phyloP scores from a whole-genome alignment of 2,888 invertebrate species.

The Esperia sulphurella region DNA sequence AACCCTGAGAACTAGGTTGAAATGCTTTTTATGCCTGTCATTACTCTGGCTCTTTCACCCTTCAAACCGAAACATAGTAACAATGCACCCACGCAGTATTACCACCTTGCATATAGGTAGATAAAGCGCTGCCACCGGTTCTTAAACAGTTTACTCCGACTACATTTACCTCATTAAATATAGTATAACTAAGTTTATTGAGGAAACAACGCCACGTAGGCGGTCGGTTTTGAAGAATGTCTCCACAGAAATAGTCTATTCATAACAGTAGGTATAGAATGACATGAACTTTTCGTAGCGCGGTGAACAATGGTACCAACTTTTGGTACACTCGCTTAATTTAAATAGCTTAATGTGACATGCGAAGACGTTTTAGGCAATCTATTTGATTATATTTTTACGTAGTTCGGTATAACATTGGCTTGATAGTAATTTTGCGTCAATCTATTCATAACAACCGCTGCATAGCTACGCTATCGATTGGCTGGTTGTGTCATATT shows the following conservation, averaged over 20 bases:
- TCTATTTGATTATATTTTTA: constrained; percentile 41
- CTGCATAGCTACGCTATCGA: no score
- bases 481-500: no score
- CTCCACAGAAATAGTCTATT: constrained; percentile 17
- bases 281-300: constrained; percentile 23
- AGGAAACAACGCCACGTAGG: not conserved
- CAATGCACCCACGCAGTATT: no score
- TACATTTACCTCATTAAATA: not conserved
- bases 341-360: constrained; percentile 26
- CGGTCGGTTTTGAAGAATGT: constrained; percentile 9
- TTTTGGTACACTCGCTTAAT: constrained; percentile 19
- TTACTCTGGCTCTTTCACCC: no score
- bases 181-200: not conserved
- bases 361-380: constrained; percentile 25
- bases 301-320: constrained; percentile 14
- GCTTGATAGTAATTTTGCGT: constrained; percentile 21
- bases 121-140: no score
- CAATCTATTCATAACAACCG: constrained; percentile 23
- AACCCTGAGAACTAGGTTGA: no score
- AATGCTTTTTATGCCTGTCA: no score
- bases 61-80: no score
- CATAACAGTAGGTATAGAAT: constrained; percentile 15
- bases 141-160: no score
- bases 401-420: constrained; percentile 22
- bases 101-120: no score